Evolutionary conservation across 2,113 vertebrate genomes (phyloP), one percentile per base, ranked within the genome.

Genomic region (Ailuropoda melanoleuca): DNA sequence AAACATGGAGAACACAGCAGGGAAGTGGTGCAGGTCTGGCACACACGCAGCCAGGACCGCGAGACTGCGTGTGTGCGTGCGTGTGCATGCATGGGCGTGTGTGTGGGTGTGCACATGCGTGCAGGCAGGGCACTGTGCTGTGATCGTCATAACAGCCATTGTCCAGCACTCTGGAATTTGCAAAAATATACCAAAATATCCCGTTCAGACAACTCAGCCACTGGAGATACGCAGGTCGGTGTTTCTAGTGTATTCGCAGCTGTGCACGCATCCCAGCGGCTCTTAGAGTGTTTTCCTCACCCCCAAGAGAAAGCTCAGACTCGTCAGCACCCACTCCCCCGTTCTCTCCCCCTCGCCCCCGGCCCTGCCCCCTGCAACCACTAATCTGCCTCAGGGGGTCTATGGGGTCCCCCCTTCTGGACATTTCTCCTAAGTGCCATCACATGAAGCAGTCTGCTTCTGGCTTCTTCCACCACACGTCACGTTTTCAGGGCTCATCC

Each of bases 371-470:
- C 88, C 4, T 34, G 11, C 26, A 31, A 8, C 12, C 19, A 3
- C 43, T 53, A 0, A 2, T 1, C 37, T 56, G 17, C 9, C 0
- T n/a, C 43, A 8, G 34, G 15, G 26, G 15, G 26, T 43, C 66
- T 48, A 2, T 1, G 55, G 58, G 10, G 9, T 80, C 68, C 39
- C 24, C 18, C 1, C 1, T 23, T 58, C 77, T 46, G 8, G 55
- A 31, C 31, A 2, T 10, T 24, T 21, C 1, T 2, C 0, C 0
- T 2, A 29, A 50, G 58, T 21, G 1, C 60, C 48, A 8, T 43
- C 56, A 12, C 10, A 1, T 1, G 0, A 0, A 0, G 58, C 1
- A 31, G 62, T 43, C 48, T 7, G 14, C 1, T 14, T 11, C 74
- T 13, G 23, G 17, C 43, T 48, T 13, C 82, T 7, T 15, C 21